These are phyloP conservation scores for Eufriesea mexicana DNA, from an alignment of 1,140 invertebrate genomes.

Conservation along the genomic window DNA sequence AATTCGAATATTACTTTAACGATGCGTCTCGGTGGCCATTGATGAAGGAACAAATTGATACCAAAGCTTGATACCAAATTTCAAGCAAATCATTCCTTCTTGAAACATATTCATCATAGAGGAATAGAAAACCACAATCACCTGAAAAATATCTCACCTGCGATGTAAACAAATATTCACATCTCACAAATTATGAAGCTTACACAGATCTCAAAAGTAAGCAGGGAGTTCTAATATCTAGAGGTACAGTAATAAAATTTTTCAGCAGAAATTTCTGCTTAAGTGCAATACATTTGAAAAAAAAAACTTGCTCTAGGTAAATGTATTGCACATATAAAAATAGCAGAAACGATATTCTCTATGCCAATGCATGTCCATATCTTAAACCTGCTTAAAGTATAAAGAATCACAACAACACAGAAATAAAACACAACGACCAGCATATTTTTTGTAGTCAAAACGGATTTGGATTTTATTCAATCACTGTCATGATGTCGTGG, in stretches of 20 bases:
- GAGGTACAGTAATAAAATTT: conserved; percentile 29
- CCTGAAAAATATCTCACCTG: conserved; percentile 69
- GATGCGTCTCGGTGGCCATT: neutral
- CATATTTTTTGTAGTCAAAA: conserved; percentile 76
- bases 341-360: conserved; percentile 34
- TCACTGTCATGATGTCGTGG: conserved; percentile 77
- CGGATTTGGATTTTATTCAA: conserved; percentile 81
- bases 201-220: conserved; percentile 45
- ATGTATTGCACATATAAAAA: conserved; percentile 24
- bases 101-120: conserved; percentile 39
- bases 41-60: conserved; percentile 8
- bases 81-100: conserved; percentile 50
- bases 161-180: conserved; percentile 41
- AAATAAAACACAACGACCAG: conserved; percentile 80
- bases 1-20: conserved; percentile 24
- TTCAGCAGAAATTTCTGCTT: conserved; percentile 25
- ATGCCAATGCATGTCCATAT: conserved; percentile 32
- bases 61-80: conserved; percentile 42
- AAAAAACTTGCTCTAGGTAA: conserved; percentile 16
- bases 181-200: conserved; percentile 39
- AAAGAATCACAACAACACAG: conserved; percentile 66
- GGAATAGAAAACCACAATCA: conserved; percentile 53
- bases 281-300: conserved; percentile 33
- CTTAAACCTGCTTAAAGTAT: conserved; percentile 49
- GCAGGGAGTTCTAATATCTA: conserved; percentile 45